Base-by-base conservation (phyloP, 2,113 vertebrate genomes). In the Probosciger aterrimus region DNA sequence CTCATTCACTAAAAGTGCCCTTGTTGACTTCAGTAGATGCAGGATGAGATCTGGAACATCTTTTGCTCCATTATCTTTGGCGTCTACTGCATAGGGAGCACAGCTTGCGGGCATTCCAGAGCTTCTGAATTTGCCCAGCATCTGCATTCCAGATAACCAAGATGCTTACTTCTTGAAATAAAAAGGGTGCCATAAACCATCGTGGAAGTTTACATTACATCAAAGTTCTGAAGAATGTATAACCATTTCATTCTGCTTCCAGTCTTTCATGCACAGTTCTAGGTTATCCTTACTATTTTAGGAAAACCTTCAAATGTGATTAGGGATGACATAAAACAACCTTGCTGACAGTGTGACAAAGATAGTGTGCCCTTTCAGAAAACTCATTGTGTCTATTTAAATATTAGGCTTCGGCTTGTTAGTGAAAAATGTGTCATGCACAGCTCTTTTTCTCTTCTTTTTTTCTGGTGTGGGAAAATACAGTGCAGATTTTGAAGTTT, bases 401-500 rank as follows among this genome's bases (percentile, higher is more conserved):
- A 97, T 97, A 97, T 95, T 96, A 92, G 73, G 81, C 92, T 97
- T 97, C 94, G 91, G 83, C 92, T 97, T 96, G 76, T 82, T 93
- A 89, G 77, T 76, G 88, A 92, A 97, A 97, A 98, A 97, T 94
- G 75, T 95, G 88, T 93, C 15, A 5, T 15, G 18, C 75, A 17
- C 91, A 95, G 94, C 87, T 92, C 91, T 96, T 82, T 96, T 96
- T 90, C 93, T 97, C 91, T 95, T 52, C 35, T 49, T 33, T 65
- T 33, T 68, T 22, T 92, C 27, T 93, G 86, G 96, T 96, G 96
- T 78, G 97, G 83, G 96, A 95, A 96, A 97, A 97, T 97, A 95
- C 96, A 97, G 95, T 96, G 76, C 97, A 94, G 96, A 97, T 97
- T 97, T 97, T 97, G 97, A 98, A 98, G 97, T 96, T 96, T 97